Conservation (phyloP, 2,797 vertebrate species). For the Pygocentrus nattereri region DNA sequence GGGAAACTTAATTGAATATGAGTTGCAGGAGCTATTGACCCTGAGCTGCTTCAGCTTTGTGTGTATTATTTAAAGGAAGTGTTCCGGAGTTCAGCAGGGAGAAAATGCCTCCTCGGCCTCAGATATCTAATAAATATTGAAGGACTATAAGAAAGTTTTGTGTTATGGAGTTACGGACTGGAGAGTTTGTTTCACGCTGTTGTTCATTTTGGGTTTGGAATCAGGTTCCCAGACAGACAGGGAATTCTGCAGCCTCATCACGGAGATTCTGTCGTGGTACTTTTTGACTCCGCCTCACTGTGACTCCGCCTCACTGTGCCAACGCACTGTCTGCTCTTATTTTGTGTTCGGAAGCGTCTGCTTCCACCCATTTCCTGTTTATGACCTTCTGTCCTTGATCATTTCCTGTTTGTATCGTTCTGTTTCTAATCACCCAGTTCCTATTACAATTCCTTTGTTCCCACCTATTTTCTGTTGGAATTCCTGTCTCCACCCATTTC, state of each 20-base stretch:
- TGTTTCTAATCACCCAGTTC: too few species aligned
- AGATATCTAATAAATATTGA: slow-evolving; percentile 14
- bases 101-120: background rate
- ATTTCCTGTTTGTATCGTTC: too few species aligned
- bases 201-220: background rate
- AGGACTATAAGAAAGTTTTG: background rate
- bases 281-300: too few species aligned
- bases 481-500: too few species aligned
- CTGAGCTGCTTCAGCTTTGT: slow-evolving; percentile 12
- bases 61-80: slow-evolving; percentile 27
- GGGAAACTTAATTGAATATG: slow-evolving; percentile 24
- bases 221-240: background rate
- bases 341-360: too few species aligned
- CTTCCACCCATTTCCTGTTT: too few species aligned
- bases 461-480: background rate
- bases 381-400: too few species aligned
- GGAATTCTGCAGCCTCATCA: background rate
- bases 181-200: background rate
- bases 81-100: background rate
- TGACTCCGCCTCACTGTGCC: too few species aligned
- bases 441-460: background rate
- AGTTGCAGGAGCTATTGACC: slow-evolving; percentile 13
- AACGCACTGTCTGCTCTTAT: too few species aligned
- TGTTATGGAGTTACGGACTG: background rate
- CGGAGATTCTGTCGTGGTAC: background rate